A percentile compares a stretch with the other conserved stretches of the same genome.
phyloP scores from a whole-genome alignment of 2,797 vertebrate genomes.

The Paguma larvata region DNA sequence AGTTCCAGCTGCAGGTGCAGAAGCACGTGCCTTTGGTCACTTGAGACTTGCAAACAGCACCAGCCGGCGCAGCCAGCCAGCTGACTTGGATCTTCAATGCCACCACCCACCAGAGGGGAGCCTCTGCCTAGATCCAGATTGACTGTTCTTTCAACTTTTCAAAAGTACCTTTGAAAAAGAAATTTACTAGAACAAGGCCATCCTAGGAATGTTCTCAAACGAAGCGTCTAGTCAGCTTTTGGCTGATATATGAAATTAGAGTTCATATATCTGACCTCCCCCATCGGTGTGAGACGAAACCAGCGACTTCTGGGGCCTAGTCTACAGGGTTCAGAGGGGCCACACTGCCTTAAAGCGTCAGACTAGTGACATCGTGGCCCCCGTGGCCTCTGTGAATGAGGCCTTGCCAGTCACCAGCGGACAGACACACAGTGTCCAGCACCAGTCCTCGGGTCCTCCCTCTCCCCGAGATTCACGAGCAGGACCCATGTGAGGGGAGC shows the following conservation, averaged over 20 bases:
- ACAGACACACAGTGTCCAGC: constrained; percentile 84
- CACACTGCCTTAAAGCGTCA: background rate
- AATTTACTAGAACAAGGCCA: background rate
- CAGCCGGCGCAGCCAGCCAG: background rate
- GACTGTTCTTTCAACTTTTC: constrained; percentile 27
- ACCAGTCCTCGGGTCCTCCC: constrained; percentile 38
- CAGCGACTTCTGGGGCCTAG: constrained; percentile 10
- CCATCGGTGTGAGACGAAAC: background rate
- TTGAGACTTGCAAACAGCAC: constrained; percentile 17
- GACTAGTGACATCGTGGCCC: background rate
- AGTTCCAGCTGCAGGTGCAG: background rate
- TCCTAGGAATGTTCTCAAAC: constrained; percentile 52
- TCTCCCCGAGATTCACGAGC: constrained; percentile 3
- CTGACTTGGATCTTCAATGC: background rate
- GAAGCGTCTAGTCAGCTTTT: constrained; percentile 25
- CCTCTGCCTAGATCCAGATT: background rate
- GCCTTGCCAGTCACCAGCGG: background rate
- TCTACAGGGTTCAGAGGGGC: constrained; percentile 16
- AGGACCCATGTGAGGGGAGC: constrained; percentile 73
- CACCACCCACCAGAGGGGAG: background rate
- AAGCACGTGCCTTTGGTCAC: constrained; percentile 9
- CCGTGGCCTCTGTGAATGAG: constrained; percentile 82
- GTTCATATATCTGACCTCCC: background rate
- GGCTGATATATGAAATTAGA: background rate
- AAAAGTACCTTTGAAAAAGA: background rate